Base-by-base conservation (phyloP, 2,797 vertebrate genomes). In the Betta splendens region DNA sequence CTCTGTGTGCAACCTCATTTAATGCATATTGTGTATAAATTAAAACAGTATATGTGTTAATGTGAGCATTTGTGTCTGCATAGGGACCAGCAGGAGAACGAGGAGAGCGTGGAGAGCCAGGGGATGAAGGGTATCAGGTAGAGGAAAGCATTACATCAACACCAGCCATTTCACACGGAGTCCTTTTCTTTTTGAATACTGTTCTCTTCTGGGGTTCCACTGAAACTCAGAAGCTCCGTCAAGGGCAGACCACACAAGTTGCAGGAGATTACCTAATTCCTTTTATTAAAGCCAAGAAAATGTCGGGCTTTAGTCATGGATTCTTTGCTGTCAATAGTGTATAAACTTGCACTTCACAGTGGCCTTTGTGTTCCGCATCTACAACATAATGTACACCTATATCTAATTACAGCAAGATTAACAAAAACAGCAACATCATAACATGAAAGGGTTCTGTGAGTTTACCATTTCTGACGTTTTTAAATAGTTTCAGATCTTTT, bases 61-160 rank as follows among this genome's bases (percentile, higher is more conserved):
- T 61, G 60, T 71, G 77, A 77, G 77, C 43, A 28, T 85, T 51
- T 85, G 6, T 92, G 81, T 88, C 61, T 89, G 69, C 80, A 2
- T 78, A 99, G 97, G 97, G 97, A 38, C 79, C 75, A 59, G 23
- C 57, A 7, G 97, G 97, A 56, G 93, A 95, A 63, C 89, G 20
- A 82, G 97, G 97, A 72, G 95, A 97, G 2, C 92, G 93, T 51
- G 97, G 97, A 74, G 94, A 96, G 40, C 82, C 94, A 29, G 97
- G 97, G 62, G 89, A 91, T 68, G 89, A 93, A 53, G 97, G 97
- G 54, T 98, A 96, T 90, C 91, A 94, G 94, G 97, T 98, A 94
- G 87, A 66, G 23, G 22, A 37, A 64, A 48, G 28, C 35, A 43
- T 65, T 40, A 55, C 48, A 60, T 37, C 25, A 16, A 42, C 40